Percentiles rank a stretch among this genome's conserved stretches.
Evolutionary conservation across 2,113 vertebrate species (phyloP).

Genomic region (Alligator sinensis): DNA sequence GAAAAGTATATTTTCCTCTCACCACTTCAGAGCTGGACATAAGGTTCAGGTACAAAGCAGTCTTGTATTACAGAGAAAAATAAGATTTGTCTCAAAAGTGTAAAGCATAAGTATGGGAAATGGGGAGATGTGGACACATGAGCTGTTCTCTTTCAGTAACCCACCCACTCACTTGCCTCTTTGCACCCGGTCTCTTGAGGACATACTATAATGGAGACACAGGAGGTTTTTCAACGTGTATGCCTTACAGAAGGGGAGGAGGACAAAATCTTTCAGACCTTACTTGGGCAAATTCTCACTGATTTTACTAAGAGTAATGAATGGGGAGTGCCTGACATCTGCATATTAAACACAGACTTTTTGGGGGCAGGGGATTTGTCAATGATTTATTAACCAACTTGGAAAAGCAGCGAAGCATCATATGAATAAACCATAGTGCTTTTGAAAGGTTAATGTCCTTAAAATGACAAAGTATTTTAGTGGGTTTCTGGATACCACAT

Average conservation of each 20-base stretch:
- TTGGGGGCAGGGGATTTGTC: background rate
- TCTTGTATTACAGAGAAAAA: background rate
- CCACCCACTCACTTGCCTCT: background rate
- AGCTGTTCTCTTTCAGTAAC: background rate
- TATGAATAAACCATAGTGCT: background rate
- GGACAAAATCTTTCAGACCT: background rate
- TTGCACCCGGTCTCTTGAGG: background rate
- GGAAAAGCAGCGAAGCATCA: background rate
- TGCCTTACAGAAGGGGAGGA: background rate
- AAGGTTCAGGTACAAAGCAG: background rate
- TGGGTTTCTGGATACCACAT: background rate
- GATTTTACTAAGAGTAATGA: background rate
- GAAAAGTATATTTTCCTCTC: background rate
- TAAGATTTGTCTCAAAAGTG: background rate
- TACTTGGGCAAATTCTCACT: background rate
- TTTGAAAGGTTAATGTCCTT: background rate
- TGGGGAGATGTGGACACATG: background rate
- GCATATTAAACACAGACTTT: background rate
- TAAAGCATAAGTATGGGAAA: accelerated
- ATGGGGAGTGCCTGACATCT: accelerated
- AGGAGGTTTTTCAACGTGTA: background rate
- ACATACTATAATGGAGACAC: accelerated
- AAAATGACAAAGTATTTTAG: background rate
- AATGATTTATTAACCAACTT: background rate
- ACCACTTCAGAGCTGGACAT: background rate